Evolutionary conservation across 2,888 invertebrate species (phyloP), one percentile per base, ranked within the genome.

Genomic region (Diarsia rubi): DNA sequence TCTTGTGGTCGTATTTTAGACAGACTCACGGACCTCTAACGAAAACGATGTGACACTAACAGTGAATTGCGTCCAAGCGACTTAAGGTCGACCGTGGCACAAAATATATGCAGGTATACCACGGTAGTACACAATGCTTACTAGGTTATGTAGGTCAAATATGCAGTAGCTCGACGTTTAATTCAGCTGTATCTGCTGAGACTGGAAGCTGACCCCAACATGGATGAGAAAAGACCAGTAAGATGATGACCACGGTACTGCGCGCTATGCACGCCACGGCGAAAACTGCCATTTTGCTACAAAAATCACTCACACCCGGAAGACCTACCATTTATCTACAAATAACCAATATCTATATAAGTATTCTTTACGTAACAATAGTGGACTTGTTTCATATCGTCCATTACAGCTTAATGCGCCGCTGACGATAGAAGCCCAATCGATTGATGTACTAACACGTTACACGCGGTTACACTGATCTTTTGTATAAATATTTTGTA

Each of bases 401-500:
- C 73, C 72, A 47, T 78, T 78, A 76, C 73, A 62, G 19, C n/a
- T 63, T 78, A 84, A 86, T 78, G 82, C 54, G 67, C 42, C 27
- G 19, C 62, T 57, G 85, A 75, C 64, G 87, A 85, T 71, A 63
- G 85, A 85, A 44, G 62, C 52, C 31, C 42, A 42, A 42, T 60
- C 85, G 75, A 85, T 84, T 84, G 85, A 85, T 84, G 71, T 42
- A 21, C 24, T 63, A 69, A 73, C 67, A 66, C 67, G 66, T 70
- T 63, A 52, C 73, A 24, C 62, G 60, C 57, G 73, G 76, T 82
- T 75, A 79, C 72, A 79, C 73, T 72, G 87, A 75, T 78, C 71
- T 78, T 81, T 72, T 57, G 54, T 81, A 31, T 82, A 82, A 81
- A 84, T 84, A 83, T 78, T 78, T 69, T 70, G 45, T 79, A 81